Conservation (phyloP, 1,140 invertebrate species). For the Drosophila parabipectinata region DNA sequence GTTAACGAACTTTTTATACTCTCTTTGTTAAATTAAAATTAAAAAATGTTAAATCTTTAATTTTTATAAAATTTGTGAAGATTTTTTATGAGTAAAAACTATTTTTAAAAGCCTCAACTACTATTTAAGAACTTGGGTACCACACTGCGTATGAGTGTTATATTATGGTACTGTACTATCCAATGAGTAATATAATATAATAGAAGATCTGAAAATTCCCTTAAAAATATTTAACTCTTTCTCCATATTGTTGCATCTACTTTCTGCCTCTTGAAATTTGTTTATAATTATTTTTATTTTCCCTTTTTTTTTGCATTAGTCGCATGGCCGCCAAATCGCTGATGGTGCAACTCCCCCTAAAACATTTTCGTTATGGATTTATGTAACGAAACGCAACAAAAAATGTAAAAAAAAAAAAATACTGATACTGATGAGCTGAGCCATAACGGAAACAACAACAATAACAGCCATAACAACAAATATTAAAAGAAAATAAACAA, state of each 20-base stretch:
- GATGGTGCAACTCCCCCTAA: constrained; percentile 8
- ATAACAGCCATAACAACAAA: background rate
- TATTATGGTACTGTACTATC: background rate
- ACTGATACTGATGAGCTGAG: background rate
- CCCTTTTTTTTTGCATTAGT: constrained; percentile 2
- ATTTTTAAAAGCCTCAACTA: no score
- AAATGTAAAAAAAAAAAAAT: constrained; percentile 1
- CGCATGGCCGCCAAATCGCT: constrained; percentile 17
- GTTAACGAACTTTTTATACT: background rate
- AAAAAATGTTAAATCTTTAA: background rate
- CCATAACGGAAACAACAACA: constrained; percentile 15
- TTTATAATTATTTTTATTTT: constrained; percentile 19
- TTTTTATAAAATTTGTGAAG: background rate
- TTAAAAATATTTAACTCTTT: background rate
- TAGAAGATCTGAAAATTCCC: no score
- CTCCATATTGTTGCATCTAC: background rate
- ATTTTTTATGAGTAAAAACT: no score
- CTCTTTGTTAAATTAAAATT: background rate
- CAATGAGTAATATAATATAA: no score
- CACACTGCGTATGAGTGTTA: background rate
- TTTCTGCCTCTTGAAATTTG: background rate
- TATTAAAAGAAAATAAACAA: constrained; percentile 19
- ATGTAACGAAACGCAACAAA: constrained; percentile 19
- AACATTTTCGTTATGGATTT: constrained; percentile 23
- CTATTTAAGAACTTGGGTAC: no score